Base-by-base conservation (phyloP, 2,113 vertebrate genomes). In the Ceuthmochares aereus region DNA sequence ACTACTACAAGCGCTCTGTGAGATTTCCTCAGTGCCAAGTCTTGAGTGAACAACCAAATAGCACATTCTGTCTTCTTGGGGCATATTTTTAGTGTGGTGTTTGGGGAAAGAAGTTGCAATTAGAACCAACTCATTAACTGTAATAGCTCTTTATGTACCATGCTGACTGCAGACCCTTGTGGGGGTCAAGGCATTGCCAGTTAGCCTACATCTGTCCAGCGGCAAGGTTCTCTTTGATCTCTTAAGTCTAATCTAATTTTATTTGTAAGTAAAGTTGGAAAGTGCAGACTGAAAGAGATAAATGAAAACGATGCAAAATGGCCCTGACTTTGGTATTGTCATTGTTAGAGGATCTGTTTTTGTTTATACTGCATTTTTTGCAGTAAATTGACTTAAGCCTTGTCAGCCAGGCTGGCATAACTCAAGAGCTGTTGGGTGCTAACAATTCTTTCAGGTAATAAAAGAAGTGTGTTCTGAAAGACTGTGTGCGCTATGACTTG, bases 41-140 rank as follows among this genome's bases (percentile, higher is more conserved):
- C 82, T 83, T 92, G 64, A 91, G 60, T 63, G 63, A 96, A 87
- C 94, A 95, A 92, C 89, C 87, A 88, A 82, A 73, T 84, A 95
- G 90, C 85, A 93, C 59, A 69, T 72, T 97, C 67, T 87, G 36
- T 93, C 80, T 97, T 94, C 4, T 30, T 45, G 19, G 91, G 94
- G 94, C 70, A 36, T 90, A 54, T 95, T 76, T 78, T 90, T 90
- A 96, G 15, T 83, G 93, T 63, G 59, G 45, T 86, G 59, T 74
- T 83, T 69, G 76, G 85, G 51, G 54, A 97, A 95, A 93, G 81
- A 74, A 94, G 84, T 82, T 78, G 76, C 91, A 96, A 91, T 98
- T 97, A 98, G 89, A 85, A 86, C 74, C 90, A 97, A 95, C 68
- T 90, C 95, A 96, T 97, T 97, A 97, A 95, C 96, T 83, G 32